phyloP scores from a whole-genome alignment of 2,888 invertebrate genomes.

The Megalurothrips usitatus region DNA sequence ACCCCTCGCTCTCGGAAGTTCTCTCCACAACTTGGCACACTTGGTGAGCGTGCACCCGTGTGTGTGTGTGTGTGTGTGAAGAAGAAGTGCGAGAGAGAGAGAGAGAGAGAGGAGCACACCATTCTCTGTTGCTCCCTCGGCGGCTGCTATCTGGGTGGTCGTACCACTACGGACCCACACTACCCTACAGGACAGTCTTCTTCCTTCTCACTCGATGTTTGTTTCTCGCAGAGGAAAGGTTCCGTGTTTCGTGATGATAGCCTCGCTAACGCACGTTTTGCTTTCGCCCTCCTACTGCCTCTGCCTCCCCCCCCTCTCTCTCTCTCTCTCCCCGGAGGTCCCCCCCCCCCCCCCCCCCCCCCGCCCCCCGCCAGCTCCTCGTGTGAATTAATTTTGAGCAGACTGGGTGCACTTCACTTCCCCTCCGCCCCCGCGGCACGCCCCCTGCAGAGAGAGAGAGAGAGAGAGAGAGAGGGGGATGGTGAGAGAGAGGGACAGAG shows the following conservation, averaged over 20 bases:
- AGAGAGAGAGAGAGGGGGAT: too few species aligned
- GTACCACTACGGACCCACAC: neutral
- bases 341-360: neutral
- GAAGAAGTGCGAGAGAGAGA: too few species aligned
- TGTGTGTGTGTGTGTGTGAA: too few species aligned
- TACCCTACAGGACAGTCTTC: neutral
- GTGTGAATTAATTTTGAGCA: conserved; percentile 15
- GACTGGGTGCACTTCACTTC: neutral
- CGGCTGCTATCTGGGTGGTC: neutral
- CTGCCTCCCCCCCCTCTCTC: neutral
- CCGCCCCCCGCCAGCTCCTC: neutral
- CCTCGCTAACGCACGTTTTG: neutral
- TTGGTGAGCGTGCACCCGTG: too few species aligned
- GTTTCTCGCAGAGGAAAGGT: neutral
- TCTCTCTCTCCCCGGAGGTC: too few species aligned
- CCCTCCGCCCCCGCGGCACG: neutral
- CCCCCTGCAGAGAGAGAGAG: neutral
- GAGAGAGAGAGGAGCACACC: too few species aligned
- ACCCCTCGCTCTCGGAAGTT: too few species aligned
- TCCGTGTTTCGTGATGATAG: too few species aligned
- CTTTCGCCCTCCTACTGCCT: too few species aligned
- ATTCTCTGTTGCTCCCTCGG: neutral
- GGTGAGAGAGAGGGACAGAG: too few species aligned
- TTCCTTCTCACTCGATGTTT: neutral
- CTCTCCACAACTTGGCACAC: too few species aligned